These are phyloP conservation scores for Zaprionus obscuricornis DNA, from an alignment of 2,888 invertebrate species.

Conservation along the genomic window DNA sequence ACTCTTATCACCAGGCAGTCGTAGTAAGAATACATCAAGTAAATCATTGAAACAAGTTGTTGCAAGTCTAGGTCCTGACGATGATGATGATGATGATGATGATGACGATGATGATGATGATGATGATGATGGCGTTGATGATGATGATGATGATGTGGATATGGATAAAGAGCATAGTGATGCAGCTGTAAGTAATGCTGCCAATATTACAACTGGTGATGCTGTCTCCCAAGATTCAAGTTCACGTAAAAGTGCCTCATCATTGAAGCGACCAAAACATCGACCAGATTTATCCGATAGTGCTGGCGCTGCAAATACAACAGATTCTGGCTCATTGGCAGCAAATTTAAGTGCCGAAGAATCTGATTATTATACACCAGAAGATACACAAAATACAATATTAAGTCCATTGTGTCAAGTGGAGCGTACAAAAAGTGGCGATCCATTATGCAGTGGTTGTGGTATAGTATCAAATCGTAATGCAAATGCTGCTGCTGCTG, in stretches of 20 bases:
- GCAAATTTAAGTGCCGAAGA: slow-evolving; percentile 85
- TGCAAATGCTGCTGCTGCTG: no score
- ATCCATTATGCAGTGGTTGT: slow-evolving; percentile 51
- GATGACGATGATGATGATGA: slow-evolving; percentile 26
- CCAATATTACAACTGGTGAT: background rate
- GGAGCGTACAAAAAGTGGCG: slow-evolving; percentile 65
- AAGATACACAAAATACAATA: slow-evolving; percentile 88
- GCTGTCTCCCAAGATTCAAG: slow-evolving; percentile 29
- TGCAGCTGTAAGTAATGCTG: slow-evolving; percentile 18
- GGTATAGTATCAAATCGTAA: no score
- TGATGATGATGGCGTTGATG: slow-evolving; percentile 9
- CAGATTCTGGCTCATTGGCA: slow-evolving; percentile 27
- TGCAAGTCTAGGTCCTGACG: slow-evolving; percentile 37
- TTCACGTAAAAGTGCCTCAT: slow-evolving; percentile 50
- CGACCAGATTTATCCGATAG: slow-evolving; percentile 38
- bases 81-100: slow-evolving; percentile 24
- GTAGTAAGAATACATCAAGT: slow-evolving; percentile 54
- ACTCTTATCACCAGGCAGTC: slow-evolving; percentile 84
- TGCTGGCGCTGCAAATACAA: slow-evolving; percentile 20
- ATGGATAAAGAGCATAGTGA: slow-evolving; percentile 29
- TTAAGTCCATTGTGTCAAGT: slow-evolving; percentile 86
- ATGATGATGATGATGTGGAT: slow-evolving; percentile 28
- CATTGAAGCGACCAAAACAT: slow-evolving; percentile 28
- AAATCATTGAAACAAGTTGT: slow-evolving; percentile 64
- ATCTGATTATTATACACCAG: slow-evolving; percentile 91